These are phyloP conservation scores for Pangasius mekongensis DNA, from an alignment of 2,797 vertebrate genomes.

Conservation along the genomic window DNA sequence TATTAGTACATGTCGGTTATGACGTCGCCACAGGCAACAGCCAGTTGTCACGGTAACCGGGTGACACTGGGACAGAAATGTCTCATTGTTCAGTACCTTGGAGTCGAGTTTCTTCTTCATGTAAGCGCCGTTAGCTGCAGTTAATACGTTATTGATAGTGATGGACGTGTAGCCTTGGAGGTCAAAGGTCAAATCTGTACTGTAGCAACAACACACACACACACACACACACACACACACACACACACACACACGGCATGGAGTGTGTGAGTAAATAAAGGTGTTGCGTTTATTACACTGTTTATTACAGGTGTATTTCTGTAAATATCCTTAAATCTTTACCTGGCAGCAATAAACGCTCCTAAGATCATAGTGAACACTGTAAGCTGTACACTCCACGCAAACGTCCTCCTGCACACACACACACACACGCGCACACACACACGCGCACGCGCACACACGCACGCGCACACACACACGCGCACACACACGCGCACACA, in stretches of 20 bases:
- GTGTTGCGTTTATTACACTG: background rate
- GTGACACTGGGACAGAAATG: background rate
- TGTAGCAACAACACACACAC: constrained; percentile 59
- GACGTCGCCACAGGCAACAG: background rate
- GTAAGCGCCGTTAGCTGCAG: constrained; percentile 90
- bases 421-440: constrained; percentile 38
- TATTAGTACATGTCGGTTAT: background rate
- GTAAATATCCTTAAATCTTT: constrained; percentile 41
- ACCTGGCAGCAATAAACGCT: constrained; percentile 95
- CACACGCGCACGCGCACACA: no score
- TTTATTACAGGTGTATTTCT: background rate
- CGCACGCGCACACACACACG: no score
- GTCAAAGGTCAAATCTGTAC: constrained; percentile 91
- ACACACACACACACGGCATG: no score
- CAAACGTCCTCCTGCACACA: constrained; percentile 83
- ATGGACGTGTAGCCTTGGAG: constrained; percentile 91
- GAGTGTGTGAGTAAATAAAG: background rate
- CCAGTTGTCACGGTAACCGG: background rate
- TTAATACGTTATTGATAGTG: constrained; percentile 89
- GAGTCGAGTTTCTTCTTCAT: constrained; percentile 95
- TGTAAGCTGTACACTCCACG: constrained; percentile 88
- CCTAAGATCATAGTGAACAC: constrained; percentile 97
- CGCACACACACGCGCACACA: constrained; percentile 37
- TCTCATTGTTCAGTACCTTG: constrained; percentile 74
- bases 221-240: no score